These are phyloP conservation scores for Tillus elongatus DNA, from an alignment of 2,888 invertebrate genomes.

Conservation along the genomic window DNA sequence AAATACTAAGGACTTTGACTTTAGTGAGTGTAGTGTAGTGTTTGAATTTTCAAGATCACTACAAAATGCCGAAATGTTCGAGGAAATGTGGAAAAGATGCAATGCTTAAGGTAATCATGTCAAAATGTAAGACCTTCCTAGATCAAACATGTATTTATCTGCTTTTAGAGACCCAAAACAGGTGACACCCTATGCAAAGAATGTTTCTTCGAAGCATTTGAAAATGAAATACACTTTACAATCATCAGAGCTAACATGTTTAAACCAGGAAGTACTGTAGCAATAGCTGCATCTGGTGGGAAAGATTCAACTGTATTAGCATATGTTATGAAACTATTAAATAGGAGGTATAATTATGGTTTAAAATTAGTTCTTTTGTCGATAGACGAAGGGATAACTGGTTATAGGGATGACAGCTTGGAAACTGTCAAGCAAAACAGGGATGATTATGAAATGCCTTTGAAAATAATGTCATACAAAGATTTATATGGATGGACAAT, in stretches of 20 bases:
- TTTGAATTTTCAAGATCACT: too few species aligned
- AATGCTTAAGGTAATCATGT: conserved; percentile 57
- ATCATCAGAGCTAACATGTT: conserved; percentile 76
- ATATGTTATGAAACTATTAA: conserved; percentile 82
- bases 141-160: conserved; percentile 16
- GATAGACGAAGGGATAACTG: conserved; percentile 97
- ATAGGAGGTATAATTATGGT: conserved; percentile 83
- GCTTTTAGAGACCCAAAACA: conserved; percentile 74
- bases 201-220: conserved; percentile 90
- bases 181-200: conserved; percentile 87
- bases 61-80: conserved; percentile 64
- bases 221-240: conserved; percentile 89
- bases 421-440: conserved; percentile 93
- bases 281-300: conserved; percentile 88
- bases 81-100: conserved; percentile 67
- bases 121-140: conserved; percentile 6
- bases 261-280: conserved; percentile 73
- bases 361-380: conserved; percentile 84
- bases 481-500: conserved; percentile 99
- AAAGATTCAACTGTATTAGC: conserved; percentile 98
- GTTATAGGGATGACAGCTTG: conserved; percentile 91
- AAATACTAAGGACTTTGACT: too few species aligned
- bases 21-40: too few species aligned
- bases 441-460: conserved; percentile 84
- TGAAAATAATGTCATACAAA: conserved; percentile 93